Evolutionary conservation across 2,797 vertebrate genomes (phyloP).

Genomic region (Mionectes olivaceus): DNA sequence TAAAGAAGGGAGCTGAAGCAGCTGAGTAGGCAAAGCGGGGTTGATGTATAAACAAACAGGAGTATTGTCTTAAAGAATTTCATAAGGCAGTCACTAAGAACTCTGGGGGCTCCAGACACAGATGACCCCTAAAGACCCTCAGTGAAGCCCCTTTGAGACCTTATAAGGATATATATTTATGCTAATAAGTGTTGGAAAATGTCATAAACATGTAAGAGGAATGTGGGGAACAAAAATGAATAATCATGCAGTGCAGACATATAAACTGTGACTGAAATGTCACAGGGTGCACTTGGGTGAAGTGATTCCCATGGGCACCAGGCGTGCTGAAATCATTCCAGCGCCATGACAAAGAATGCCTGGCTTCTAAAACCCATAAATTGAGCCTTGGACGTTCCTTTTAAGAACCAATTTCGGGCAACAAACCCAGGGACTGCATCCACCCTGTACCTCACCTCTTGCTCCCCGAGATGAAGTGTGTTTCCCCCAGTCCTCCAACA

Average conservation of each 20-base stretch:
- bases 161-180: neutral
- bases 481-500: neutral
- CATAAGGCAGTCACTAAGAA: neutral
- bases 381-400: neutral
- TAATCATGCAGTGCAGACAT: neutral
- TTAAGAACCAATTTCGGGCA: neutral
- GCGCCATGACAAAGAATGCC: neutral
- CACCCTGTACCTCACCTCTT: neutral
- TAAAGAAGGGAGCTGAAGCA: neutral
- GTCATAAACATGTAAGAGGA: neutral
- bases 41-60: neutral
- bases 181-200: neutral
- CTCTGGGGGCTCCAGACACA: neutral
- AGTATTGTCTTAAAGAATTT: neutral
- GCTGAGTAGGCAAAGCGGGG: neutral
- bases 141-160: neutral
- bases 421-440: neutral
- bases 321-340: neutral
- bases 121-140: neutral
- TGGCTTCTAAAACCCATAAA: neutral
- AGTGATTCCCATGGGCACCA: neutral
- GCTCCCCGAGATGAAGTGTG: neutral
- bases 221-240: neutral
- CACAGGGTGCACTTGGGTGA: neutral
- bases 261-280: neutral